Base-by-base conservation (phyloP, 2,113 vertebrate species). In the Hystrix cristata region DNA sequence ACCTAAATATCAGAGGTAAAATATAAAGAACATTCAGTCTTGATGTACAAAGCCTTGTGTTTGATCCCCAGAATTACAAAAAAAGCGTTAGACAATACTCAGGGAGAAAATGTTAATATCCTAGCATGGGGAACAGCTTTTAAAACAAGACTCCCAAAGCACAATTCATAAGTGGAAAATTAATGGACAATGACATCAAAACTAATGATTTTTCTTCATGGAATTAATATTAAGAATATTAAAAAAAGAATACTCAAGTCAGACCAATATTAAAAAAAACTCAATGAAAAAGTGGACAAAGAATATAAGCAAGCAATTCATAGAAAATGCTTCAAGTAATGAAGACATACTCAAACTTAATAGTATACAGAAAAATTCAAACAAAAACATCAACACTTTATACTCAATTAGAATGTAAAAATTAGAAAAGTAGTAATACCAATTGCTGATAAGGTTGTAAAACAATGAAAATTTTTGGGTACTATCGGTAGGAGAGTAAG, bases 161-260 rank as follows among this genome's bases (percentile, higher is more conserved):
- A 94, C 27, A 96, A 87, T n/a, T 85, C 12, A 57, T 69, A 76
- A 23, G 51, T 89, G 38, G 55, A 76, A 80, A 89, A 76, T 86
- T 86, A 94, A 89, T 86, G 43, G 51, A 81, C n/a, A 21, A 94
- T 59, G 34, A 95, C 10, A 92, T 80, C 31, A 95, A 85, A 93
- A 97, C 48, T 51, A 81, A 60, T 46, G 0, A 65, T 64, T 92
- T 83, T 43, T 87, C 53, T 62, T 95, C 11, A 31, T 48, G 64
- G 12, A 91, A 78, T 79, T 82, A 91, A 43, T 80, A 85, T 84
- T 6, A 72, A 92, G 29, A 85, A 94, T 38, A 38, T 38, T 38
- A 2, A 38, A 38, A 38, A 38, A 72, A 92, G 29, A 85, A 94
- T 92, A 97, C 48, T 80, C 31, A 79, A 91, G 46, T 76, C 25